Evolutionary conservation across 1,140 invertebrate species (phyloP).

Genomic region (Zaprionus gabonicus): DNA sequence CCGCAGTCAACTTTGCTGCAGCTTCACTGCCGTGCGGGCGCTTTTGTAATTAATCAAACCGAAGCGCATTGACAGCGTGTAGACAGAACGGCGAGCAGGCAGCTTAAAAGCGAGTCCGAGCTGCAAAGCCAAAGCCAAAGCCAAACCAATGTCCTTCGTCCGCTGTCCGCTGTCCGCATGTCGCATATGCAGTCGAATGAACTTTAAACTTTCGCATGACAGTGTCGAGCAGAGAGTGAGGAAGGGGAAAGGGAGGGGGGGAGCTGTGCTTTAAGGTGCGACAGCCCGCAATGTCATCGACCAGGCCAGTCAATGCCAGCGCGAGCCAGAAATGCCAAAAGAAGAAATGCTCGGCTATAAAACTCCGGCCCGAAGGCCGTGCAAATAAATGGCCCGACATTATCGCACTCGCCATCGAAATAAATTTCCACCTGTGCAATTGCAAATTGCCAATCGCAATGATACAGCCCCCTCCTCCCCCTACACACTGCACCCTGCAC

Average conservation of each 20-base stretch:
- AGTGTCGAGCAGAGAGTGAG: background rate
- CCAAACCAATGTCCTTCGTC: conserved; percentile 27
- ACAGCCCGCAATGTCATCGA: conserved; percentile 56
- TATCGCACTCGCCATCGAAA: conserved; percentile 80
- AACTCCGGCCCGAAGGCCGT: conserved; percentile 20
- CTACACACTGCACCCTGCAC: background rate
- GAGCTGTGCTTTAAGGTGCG: conserved; percentile 32
- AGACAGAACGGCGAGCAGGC: conserved; percentile 62
- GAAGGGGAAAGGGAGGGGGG: background rate
- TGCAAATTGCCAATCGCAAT: conserved; percentile 71
- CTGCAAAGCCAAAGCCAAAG: conserved; percentile 7
- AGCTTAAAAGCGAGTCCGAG: conserved; percentile 42
- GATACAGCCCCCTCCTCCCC: conserved; percentile 43
- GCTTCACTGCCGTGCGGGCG: conserved; percentile 47
- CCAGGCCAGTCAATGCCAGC: conserved; percentile 51
- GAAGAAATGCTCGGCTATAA: conserved; percentile 46
- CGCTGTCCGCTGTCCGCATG: conserved; percentile 19
- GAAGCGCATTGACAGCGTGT: conserved; percentile 77
- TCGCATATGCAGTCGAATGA: conserved; percentile 44
- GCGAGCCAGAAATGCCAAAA: conserved; percentile 24
- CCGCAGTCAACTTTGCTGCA: conserved; percentile 28
- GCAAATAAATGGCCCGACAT: conserved; percentile 74
- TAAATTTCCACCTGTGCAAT: conserved; percentile 82
- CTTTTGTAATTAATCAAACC: conserved; percentile 81
- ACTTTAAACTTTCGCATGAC: conserved; percentile 69